Percentiles rank a stretch among this genome's conserved stretches.
Evolutionary conservation across 1,140 invertebrate genomes (phyloP).

Genomic region (Zaprionus lachaisei): DNA sequence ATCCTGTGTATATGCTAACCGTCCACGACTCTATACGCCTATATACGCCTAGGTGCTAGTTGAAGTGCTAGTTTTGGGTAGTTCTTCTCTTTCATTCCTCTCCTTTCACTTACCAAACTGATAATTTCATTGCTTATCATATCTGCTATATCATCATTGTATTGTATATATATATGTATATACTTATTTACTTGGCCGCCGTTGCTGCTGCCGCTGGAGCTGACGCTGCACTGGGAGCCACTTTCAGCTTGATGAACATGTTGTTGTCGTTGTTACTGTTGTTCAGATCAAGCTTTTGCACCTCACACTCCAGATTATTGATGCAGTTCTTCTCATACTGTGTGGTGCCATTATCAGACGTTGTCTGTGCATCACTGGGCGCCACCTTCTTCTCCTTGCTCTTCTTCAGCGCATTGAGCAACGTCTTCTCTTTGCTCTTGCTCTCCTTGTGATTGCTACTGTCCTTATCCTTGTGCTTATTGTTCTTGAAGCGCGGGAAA

Average conservation of each 20-base stretch:
- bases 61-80: conserved; percentile 59
- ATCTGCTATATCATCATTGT: neutral
- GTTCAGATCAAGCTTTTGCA: conserved; percentile 80
- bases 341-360: conserved; percentile 56
- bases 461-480: conserved; percentile 83
- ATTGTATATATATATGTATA: conserved; percentile 16
- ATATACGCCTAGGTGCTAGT: conserved; percentile 56
- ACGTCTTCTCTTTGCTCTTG: conserved; percentile 81
- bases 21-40: conserved; percentile 52
- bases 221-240: conserved; percentile 55
- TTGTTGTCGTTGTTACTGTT: conserved; percentile 68
- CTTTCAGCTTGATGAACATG: conserved; percentile 81
- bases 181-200: conserved; percentile 66
- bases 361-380: conserved; percentile 60
- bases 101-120: conserved; percentile 55
- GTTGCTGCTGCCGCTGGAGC: conserved; percentile 55
- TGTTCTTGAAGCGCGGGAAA: conserved; percentile 84
- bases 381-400: conserved; percentile 81
- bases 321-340: conserved; percentile 83
- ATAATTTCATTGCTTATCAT: conserved; percentile 28
- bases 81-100: conserved; percentile 20
- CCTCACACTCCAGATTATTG: conserved; percentile 78
- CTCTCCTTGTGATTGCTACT: conserved; percentile 77
- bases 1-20: conserved; percentile 75
- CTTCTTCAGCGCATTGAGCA: conserved; percentile 80